Evolutionary conservation across 2,113 vertebrate genomes (phyloP).

Genomic region (Eurypyga helias): DNA sequence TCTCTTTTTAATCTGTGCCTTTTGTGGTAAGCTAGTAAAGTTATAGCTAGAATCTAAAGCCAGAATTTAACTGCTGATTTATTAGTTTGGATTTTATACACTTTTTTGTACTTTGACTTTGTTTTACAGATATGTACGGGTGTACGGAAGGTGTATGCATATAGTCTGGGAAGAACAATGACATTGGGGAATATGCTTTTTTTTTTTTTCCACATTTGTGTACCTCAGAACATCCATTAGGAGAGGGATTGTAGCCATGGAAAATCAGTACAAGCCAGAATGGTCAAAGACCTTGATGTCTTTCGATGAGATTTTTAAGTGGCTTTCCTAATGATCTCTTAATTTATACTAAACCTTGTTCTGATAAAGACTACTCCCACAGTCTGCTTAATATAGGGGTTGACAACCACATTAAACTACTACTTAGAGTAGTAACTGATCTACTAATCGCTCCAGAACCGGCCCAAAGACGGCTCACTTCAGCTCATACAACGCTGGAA

Average conservation of each 20-base stretch:
- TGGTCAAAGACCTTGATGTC: neutral
- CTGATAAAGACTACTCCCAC: neutral
- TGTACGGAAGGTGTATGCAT: neutral
- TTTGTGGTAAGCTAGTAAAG: neutral
- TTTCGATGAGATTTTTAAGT: neutral
- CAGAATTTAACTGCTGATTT: neutral
- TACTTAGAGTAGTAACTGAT: neutral
- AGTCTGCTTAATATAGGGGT: neutral
- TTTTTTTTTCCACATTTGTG: neutral
- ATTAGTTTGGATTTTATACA: neutral
- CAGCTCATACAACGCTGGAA: neutral
- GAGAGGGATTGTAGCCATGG: neutral
- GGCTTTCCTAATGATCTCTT: neutral
- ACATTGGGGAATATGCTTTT: neutral
- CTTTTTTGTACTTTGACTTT: neutral
- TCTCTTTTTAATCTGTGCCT: neutral
- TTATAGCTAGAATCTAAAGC: neutral
- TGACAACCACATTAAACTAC: neutral
- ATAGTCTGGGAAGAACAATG: neutral
- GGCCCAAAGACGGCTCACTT: neutral
- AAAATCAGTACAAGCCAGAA: neutral
- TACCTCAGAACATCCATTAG: neutral
- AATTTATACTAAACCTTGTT: neutral
- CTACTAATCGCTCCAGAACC: neutral
- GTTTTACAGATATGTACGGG: neutral